Evolutionary conservation across 2,888 invertebrate species (phyloP).

Genomic region (Himalopsyche tibetana): DNA sequence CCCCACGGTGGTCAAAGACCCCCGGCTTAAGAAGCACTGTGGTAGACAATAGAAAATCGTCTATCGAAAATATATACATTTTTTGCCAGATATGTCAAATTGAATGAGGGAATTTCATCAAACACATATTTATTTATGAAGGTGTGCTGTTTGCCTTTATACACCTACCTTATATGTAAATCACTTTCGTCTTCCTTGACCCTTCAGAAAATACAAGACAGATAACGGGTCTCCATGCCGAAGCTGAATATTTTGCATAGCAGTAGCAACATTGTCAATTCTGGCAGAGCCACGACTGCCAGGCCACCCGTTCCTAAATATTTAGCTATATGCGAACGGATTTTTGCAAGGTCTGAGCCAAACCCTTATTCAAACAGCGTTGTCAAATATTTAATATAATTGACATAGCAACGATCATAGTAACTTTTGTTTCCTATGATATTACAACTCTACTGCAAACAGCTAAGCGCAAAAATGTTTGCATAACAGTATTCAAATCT

Average conservation of each 20-base stretch:
- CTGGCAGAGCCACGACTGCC: background rate
- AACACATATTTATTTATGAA: slow-evolving; percentile 35
- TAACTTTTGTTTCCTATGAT: no score
- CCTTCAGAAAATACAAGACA: slow-evolving; percentile 31
- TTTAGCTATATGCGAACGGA: background rate
- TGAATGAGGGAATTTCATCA: slow-evolving; percentile 14
- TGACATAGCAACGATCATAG: no score
- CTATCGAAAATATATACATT: no score
- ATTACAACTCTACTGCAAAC: no score
- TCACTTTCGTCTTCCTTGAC: slow-evolving; percentile 18
- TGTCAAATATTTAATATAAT: no score
- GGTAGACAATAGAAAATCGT: no score
- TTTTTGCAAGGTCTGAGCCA: background rate
- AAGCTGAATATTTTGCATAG: slow-evolving; percentile 22
- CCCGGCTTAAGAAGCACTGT: no score
- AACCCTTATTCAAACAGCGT: no score
- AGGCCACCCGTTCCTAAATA: background rate
- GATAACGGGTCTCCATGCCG: background rate
- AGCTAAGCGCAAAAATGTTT: no score
- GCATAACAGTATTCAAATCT: no score
- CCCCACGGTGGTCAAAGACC: no score
- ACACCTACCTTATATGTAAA: slow-evolving; percentile 36
- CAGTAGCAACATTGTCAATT: slow-evolving; percentile 1
- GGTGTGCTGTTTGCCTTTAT: slow-evolving; percentile 5
- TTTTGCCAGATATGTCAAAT: no score